A percentile compares a stretch with the other conserved stretches of the same genome.
Conservation (phyloP, 2,113 vertebrate species). For the Etia nguti region DNA sequence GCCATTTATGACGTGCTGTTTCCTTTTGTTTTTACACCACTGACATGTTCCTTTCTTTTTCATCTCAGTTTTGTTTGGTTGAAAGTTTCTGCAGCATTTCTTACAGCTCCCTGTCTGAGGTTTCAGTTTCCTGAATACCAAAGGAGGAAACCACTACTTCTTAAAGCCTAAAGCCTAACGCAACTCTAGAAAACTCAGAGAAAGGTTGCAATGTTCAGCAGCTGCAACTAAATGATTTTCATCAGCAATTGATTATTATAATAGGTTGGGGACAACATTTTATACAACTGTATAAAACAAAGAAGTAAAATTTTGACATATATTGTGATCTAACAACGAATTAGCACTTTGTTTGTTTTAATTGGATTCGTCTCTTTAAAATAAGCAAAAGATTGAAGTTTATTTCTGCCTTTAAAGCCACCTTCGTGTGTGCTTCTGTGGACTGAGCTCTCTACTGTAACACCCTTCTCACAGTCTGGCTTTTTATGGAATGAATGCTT, state of each 20-base stretch:
- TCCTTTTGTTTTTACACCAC: not conserved
- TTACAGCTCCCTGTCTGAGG: not conserved
- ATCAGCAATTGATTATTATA: not conserved
- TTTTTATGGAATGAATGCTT: not conserved
- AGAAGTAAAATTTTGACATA: not conserved
- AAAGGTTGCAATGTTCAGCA: not conserved
- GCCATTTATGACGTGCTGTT: not conserved
- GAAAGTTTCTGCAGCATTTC: not conserved
- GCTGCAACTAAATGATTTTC: not conserved
- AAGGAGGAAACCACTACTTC: not conserved
- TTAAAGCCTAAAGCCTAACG: not conserved
- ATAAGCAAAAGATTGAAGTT: too few relatives aligned
- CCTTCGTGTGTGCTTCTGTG: not conserved
- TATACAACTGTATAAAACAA: not conserved
- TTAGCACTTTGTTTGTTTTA: not conserved
- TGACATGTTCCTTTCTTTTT: not conserved
- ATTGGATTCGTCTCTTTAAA: too few relatives aligned
- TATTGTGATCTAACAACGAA: accelerated
- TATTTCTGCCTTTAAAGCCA: too few relatives aligned
- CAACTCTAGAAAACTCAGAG: not conserved
- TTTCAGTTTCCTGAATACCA: not conserved
- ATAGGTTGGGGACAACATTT: not conserved
- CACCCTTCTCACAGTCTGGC: not conserved
- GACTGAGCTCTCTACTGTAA: not conserved
- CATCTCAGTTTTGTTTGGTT: not conserved